phyloP scores from a whole-genome alignment of 2,888 invertebrate species.

The Eremobia ochroleuca region DNA sequence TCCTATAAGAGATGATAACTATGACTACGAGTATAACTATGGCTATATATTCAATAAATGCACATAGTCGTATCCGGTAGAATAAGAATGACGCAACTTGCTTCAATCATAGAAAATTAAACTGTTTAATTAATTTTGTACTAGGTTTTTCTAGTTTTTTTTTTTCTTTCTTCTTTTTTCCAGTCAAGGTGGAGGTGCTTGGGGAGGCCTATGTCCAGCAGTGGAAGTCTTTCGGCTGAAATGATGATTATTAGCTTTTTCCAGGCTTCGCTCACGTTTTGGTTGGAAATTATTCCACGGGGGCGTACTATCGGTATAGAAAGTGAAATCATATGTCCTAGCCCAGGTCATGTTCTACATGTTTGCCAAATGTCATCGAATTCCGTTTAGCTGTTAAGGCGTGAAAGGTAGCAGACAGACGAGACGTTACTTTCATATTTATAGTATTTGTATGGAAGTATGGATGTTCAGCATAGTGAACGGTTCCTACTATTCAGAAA shows the following conservation, averaged over 20 bases:
- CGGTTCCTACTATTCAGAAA: neutral
- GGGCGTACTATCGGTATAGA: neutral
- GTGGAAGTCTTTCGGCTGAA: too few relatives aligned
- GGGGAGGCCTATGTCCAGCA: too few relatives aligned
- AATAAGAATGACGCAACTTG: neutral
- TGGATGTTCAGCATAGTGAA: neutral
- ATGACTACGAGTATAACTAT: too few relatives aligned
- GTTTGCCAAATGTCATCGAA: neutral
- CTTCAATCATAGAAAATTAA: neutral
- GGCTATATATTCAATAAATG: too few relatives aligned
- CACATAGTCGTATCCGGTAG: too few relatives aligned
- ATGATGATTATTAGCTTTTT: too few relatives aligned
- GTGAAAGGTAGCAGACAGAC: neutral
- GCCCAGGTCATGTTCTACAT: neutral
- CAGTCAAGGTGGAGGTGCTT: too few relatives aligned
- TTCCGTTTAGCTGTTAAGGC: neutral
- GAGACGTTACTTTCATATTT: neutral
- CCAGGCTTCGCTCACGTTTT: neutral
- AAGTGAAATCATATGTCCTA: neutral
- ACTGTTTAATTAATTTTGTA: neutral
- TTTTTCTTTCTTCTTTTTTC: too few relatives aligned
- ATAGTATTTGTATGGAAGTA: neutral
- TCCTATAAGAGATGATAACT: constrained; percentile 91
- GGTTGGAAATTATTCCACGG: neutral
- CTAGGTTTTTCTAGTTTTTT: neutral